A percentile compares a stretch with the other conserved stretches of the same genome.
Conservation (phyloP, 1,140 invertebrate genomes). For the Diplogasteroides magnus region DNA sequence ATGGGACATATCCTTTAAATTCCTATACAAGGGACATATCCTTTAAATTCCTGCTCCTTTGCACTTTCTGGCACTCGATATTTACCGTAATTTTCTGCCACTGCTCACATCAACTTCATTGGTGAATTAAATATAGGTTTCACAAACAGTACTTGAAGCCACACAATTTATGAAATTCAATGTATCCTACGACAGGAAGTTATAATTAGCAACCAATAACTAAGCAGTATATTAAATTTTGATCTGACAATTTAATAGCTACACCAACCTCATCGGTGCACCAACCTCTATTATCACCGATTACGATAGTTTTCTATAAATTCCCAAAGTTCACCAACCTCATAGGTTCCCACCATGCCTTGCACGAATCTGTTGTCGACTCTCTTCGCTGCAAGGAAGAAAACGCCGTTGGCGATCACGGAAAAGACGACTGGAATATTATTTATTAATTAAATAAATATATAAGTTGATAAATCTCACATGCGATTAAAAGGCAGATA, state of each 20-base stretch:
- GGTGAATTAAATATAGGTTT: too few species aligned
- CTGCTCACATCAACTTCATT: too few species aligned
- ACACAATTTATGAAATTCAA: too few species aligned
- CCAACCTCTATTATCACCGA: too few species aligned
- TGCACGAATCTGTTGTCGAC: slow-evolving; percentile 54
- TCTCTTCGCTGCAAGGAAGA: slow-evolving; percentile 53
- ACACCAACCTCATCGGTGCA: too few species aligned
- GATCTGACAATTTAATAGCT: slow-evolving; percentile 53
- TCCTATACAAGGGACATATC: too few species aligned
- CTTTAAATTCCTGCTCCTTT: too few species aligned
- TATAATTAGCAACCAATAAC: slow-evolving; percentile 14
- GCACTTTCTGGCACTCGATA: too few species aligned
- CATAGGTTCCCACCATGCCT: slow-evolving; percentile 47
- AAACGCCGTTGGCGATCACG: slow-evolving; percentile 52
- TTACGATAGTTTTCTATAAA: background rate
- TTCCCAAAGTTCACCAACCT: slow-evolving; percentile 12
- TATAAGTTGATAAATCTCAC: slow-evolving; percentile 39
- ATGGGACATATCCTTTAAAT: slow-evolving; percentile 54
- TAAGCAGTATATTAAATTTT: slow-evolving; percentile 53
- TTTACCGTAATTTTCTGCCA: too few species aligned
- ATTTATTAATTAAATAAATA: too few species aligned
- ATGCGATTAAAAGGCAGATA: slow-evolving; percentile 48
- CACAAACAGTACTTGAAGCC: too few species aligned
- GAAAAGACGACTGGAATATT: slow-evolving; percentile 45
- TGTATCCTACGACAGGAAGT: too few species aligned